Evolutionary conservation across 1,140 invertebrate species (phyloP), one percentile per base, ranked within the genome.

Genomic region (Cheumatopsyche charites): DNA sequence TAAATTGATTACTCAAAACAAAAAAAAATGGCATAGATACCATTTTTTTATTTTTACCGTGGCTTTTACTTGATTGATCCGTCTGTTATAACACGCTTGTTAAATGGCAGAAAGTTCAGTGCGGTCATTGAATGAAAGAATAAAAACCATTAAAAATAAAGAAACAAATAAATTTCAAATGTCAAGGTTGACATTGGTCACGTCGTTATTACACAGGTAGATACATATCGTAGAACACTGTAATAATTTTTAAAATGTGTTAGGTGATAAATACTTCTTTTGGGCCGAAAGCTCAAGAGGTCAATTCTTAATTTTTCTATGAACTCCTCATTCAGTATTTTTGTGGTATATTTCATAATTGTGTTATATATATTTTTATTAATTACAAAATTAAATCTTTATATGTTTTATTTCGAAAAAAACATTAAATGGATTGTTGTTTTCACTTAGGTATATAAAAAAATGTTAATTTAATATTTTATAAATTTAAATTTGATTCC

Each of bases 241-340:
- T 67, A 67, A 67, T n/a, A n/a, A 47, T 25, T 67, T 52, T 13
- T 49, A 52, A 52, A 49, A n/a, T n/a, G n/a, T n/a, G n/a, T n/a
- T n/a, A n/a, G n/a, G n/a, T n/a, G 21, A 23, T 11, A 17, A 49
- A 49, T 1, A 29, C n/a, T n/a, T 2, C n/a, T n/a, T n/a, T 49
- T n/a, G 21, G 66, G 66, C 55, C 66, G 36, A 68, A 45, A 42
- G 66, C 36, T 55, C 47, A 68, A 52, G 47, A 29, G 42, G 5
- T 26, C 55, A 61, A 21, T 7, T n/a, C 49, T n/a, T n/a, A n/a
- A n/a, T n/a, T n/a, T n/a, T n/a, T n/a, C n/a, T n/a, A n/a, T n/a
- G n/a, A n/a, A n/a, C n/a, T n/a, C n/a, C n/a, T n/a, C n/a, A n/a
- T n/a, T n/a, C n/a, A n/a, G n/a, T n/a, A n/a, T n/a, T n/a, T n/a